A percentile compares a stretch with the other conserved stretches of the same genome.
Conservation (phyloP, 2,888 invertebrate genomes). For the Hypomecis atomaria region DNA sequence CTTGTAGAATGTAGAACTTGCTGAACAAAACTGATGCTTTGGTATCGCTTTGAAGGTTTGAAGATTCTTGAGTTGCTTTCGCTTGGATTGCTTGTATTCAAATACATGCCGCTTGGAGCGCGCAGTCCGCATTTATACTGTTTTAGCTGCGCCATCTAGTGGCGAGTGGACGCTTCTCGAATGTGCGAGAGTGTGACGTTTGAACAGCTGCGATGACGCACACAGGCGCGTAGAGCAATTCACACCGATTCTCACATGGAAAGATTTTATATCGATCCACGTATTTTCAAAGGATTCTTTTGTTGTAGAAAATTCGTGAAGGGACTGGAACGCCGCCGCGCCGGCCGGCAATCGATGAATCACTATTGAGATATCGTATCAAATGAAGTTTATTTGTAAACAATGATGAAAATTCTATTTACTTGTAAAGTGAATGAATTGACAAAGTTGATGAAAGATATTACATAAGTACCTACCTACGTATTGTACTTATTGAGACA, state of each 20-base stretch:
- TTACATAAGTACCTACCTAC: no score
- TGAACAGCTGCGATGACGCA: conserved; percentile 5
- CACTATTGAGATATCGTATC: neutral
- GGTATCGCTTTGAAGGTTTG: conserved; percentile 17
- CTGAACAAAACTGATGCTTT: conserved; percentile 14
- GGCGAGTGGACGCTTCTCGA: conserved; percentile 29
- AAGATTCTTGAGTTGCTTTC: neutral
- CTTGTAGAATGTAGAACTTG: conserved; percentile 1
- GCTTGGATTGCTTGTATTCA: conserved; percentile 43
- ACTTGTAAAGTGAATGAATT: no score
- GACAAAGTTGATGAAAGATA: no score
- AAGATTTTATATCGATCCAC: neutral
- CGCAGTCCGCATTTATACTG: conserved; percentile 53
- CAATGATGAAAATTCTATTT: no score
- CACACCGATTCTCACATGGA: conserved; percentile 1
- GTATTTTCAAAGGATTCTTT: no score
- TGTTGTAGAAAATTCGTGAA: conserved; percentile 9
- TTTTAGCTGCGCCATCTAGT: conserved; percentile 30
- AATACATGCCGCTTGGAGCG: conserved; percentile 55
- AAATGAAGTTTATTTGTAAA: no score
- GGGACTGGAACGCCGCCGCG: neutral
- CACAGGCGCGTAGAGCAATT: neutral
- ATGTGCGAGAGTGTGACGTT: neutral
- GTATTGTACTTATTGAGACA: no score
- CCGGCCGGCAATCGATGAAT: conserved; percentile 7